A percentile compares a stretch with the other conserved stretches of the same genome.
Evolutionary conservation across 2,888 invertebrate species (phyloP).

Genomic region (Maniola hyperantus): DNA sequence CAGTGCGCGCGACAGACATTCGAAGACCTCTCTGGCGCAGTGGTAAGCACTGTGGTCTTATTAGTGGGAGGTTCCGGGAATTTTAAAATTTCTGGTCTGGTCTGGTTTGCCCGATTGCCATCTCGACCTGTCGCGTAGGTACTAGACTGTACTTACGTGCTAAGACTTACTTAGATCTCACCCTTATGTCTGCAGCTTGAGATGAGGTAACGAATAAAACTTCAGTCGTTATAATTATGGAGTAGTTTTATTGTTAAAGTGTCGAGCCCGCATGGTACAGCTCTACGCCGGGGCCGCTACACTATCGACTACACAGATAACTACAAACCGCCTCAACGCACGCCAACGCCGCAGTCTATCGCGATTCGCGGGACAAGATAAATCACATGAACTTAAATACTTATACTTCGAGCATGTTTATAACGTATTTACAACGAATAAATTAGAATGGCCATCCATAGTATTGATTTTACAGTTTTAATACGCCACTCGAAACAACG

Average conservation of each 20-base stretch:
- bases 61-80: too few species aligned
- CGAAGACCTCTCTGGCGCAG: too few species aligned
- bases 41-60: too few species aligned
- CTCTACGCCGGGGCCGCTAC: slow-evolving; percentile 57
- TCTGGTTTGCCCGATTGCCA: too few species aligned
- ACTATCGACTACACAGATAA: slow-evolving; percentile 49
- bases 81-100: too few species aligned
- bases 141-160: too few species aligned
- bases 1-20: too few species aligned
- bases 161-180: too few species aligned
- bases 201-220: slow-evolving; percentile 30
- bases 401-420: not conserved
- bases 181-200: too few species aligned
- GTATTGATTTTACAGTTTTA: not conserved
- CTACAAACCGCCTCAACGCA: slow-evolving; percentile 45
- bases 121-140: too few species aligned
- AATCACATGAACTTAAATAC: not conserved
- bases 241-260: slow-evolving; percentile 78
- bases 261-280: slow-evolving; percentile 55
- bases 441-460: slow-evolving; percentile 8
- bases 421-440: slow-evolving; percentile 15
- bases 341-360: slow-evolving; percentile 21
- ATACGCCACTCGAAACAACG: too few species aligned
- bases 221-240: slow-evolving; percentile 62
- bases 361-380: not conserved